These are phyloP conservation scores for Mamestra brassicae DNA, from an alignment of 2,888 invertebrate species.

Conservation along the genomic window DNA sequence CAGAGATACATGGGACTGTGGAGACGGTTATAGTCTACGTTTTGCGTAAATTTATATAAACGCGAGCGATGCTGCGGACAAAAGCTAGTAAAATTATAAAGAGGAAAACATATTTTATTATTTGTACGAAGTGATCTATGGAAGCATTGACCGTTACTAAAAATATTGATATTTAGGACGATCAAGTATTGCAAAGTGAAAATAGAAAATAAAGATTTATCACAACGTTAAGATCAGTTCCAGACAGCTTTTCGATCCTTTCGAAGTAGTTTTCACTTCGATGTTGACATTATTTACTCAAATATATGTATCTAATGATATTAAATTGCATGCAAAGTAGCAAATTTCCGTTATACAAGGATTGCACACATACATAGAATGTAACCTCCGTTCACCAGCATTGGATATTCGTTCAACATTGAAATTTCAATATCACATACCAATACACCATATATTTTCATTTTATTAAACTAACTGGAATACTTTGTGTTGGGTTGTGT, in stretches of 20 bases:
- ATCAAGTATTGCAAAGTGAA: no score
- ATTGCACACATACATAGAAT: conserved; percentile 14
- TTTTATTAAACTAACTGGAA: conserved; percentile 24
- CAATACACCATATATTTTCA: conserved; percentile 28
- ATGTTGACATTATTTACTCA: neutral
- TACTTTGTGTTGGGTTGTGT: neutral
- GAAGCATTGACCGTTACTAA: no score
- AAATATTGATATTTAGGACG: no score
- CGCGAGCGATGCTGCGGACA: no score
- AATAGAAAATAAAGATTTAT: neutral
- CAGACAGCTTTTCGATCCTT: neutral
- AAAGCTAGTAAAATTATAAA: no score
- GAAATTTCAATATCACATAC: conserved; percentile 49
- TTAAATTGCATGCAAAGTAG: neutral
- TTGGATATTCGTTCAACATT: conserved; percentile 25
- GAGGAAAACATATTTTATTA: no score
- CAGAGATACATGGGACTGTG: no score
- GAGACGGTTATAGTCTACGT: no score
- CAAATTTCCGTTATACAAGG: neutral
- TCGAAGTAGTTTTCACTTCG: neutral
- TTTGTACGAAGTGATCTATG: no score
- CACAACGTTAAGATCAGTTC: neutral
- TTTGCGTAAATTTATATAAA: no score
- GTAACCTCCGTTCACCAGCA: conserved; percentile 7
- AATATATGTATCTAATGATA: neutral